Conservation (phyloP, 2,888 invertebrate genomes). For the Pomacea canaliculata region DNA sequence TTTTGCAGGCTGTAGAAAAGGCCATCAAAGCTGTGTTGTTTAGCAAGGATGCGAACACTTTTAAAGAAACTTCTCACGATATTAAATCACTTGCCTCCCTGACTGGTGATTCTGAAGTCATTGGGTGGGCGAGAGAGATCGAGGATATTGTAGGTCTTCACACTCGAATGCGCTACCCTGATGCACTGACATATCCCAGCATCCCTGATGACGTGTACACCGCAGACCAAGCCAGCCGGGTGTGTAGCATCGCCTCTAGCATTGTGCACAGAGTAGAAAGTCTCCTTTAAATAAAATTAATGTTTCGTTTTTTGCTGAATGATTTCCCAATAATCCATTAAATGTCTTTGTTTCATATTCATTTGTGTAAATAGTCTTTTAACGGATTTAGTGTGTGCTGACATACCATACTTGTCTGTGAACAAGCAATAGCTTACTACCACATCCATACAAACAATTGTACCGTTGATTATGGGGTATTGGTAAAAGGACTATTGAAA, state of each 20-base stretch:
- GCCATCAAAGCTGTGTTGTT: constrained; percentile 34
- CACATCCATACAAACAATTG: too few relatives aligned
- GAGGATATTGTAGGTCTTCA: constrained; percentile 9
- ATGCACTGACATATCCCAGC: constrained; percentile 7
- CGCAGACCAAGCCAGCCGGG: constrained; percentile 1
- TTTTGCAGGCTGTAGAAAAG: constrained; percentile 38
- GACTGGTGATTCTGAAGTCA: constrained; percentile 4
- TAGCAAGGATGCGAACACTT: constrained; percentile 16
- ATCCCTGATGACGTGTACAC: constrained; percentile 34
- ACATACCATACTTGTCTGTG: too few relatives aligned
- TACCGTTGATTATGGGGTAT: too few relatives aligned
- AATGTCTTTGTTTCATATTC: too few relatives aligned
- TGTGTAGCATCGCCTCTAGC: constrained; percentile 13
- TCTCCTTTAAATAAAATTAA: not conserved
- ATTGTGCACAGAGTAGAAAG: not conserved
- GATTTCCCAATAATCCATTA: too few relatives aligned
- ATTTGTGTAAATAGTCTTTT: too few relatives aligned
- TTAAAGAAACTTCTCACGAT: constrained; percentile 5
- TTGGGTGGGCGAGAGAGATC: constrained; percentile 19
- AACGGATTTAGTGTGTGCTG: too few relatives aligned
- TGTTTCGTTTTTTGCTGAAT: too few relatives aligned
- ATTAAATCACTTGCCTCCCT: not conserved
- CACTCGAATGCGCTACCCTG: constrained; percentile 34
- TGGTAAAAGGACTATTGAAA: too few relatives aligned
- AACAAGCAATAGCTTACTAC: too few relatives aligned